Evolutionary conservation across 2,797 vertebrate species (phyloP).

Genomic region (Caiman crocodilus): DNA sequence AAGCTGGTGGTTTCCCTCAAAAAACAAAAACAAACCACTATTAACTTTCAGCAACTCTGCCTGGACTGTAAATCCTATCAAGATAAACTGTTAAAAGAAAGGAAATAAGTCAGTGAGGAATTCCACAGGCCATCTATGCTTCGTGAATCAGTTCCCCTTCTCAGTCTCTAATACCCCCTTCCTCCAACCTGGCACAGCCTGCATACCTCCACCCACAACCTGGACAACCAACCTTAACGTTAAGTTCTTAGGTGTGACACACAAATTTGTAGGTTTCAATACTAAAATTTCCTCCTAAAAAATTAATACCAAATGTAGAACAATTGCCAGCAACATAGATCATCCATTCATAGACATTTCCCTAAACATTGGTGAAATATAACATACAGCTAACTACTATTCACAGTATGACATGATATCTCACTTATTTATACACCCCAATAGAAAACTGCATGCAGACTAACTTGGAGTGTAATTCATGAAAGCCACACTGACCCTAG

Average conservation of each 20-base stretch:
- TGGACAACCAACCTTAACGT: background rate
- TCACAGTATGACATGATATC: background rate
- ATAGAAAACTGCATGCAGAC: slow-evolving; percentile 40
- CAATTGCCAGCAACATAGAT: background rate
- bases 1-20: background rate
- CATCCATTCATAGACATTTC: background rate
- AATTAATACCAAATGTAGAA: slow-evolving; percentile 8
- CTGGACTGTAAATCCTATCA: background rate
- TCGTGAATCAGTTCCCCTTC: background rate
- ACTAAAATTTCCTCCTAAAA: slow-evolving; percentile 6
- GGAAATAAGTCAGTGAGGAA: background rate
- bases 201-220: background rate
- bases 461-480: slow-evolving; percentile 5
- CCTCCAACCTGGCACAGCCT: background rate
- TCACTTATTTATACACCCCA: slow-evolving; percentile 16
- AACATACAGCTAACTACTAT: background rate
- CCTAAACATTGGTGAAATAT: background rate
- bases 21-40: background rate
- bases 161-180: background rate
- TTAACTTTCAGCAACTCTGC: background rate
- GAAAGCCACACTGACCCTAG: slow-evolving; percentile 26
- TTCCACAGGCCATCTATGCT: background rate
- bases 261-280: background rate
- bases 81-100: background rate
- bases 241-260: background rate